These are phyloP conservation scores for Trichopria drosophilae DNA, from an alignment of 2,888 invertebrate species.

Conservation along the genomic window DNA sequence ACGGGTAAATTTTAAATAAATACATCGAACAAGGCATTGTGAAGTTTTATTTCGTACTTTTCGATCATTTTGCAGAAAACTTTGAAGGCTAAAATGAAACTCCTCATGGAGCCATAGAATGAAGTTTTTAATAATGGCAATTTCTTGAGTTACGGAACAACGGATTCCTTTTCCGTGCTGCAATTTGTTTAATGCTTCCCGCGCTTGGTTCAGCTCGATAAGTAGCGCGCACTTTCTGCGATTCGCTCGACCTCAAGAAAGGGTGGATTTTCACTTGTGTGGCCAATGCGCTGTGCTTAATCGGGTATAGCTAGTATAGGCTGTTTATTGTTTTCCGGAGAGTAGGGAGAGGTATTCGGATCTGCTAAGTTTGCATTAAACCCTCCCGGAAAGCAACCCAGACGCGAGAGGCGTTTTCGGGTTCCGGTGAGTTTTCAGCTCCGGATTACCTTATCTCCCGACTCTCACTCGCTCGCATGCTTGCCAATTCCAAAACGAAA, in stretches of 20 bases:
- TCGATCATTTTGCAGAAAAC: too few species aligned
- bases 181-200: conserved; percentile 30
- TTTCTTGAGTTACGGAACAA: conserved; percentile 23
- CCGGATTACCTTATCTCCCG: conserved; percentile 58
- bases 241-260: conserved; percentile 28
- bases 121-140: conserved; percentile 44
- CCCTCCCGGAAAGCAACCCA: conserved; percentile 30
- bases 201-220: conserved; percentile 31
- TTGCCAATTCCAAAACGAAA: conserved; percentile 44
- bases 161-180: conserved; percentile 26
- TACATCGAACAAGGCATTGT: too few species aligned
- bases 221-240: conserved; percentile 34
- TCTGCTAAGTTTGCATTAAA: conserved; percentile 40
- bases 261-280: conserved; percentile 26
- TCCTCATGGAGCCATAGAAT: conserved; percentile 33
- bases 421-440: conserved; percentile 33
- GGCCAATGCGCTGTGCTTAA: conserved; percentile 34
- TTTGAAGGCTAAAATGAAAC: too few species aligned
- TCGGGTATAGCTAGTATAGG: conserved; percentile 38
- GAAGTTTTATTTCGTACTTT: too few species aligned
- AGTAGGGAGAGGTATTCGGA: conserved; percentile 32
- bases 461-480: conserved; percentile 49
- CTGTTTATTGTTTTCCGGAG: conserved; percentile 48
- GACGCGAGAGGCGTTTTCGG: conserved; percentile 20
- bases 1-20: too few species aligned